These are phyloP conservation scores for Drosophila mauritiana DNA, from an alignment of 1,140 invertebrate genomes.

Conservation along the genomic window DNA sequence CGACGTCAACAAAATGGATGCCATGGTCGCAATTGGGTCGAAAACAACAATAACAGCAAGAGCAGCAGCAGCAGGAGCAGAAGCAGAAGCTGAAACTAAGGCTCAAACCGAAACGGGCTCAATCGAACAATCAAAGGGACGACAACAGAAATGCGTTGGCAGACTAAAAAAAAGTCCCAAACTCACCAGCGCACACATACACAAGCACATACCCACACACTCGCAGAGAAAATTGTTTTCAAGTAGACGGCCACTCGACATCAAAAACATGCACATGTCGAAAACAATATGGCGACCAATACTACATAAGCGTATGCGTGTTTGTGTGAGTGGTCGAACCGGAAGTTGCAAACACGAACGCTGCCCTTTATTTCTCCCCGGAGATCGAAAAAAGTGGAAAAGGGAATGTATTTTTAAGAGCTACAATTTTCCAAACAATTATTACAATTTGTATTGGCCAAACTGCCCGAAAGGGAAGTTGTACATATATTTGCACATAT, in stretches of 20 bases:
- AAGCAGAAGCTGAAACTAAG: conserved; percentile 14
- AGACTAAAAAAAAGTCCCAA: conserved; percentile 15
- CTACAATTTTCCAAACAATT: conserved; percentile 78
- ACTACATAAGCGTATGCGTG: conserved; percentile 14
- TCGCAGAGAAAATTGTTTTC: conserved; percentile 66
- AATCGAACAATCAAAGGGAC: conserved; percentile 43
- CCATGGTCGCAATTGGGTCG: conserved; percentile 62
- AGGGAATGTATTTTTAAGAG: conserved; percentile 72
- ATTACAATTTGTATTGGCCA: conserved; percentile 70
- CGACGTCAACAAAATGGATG: conserved; percentile 78
- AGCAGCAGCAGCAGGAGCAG: not conserved
- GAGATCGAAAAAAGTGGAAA: conserved; percentile 14
- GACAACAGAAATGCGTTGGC: conserved; percentile 28
- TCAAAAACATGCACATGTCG: conserved; percentile 76
- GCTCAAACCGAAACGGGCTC: conserved; percentile 26
- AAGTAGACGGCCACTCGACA: conserved; percentile 75
- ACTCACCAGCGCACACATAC: not conserved
- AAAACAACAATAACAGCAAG: conserved; percentile 41
- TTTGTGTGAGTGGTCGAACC: conserved; percentile 33
- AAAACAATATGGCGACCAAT: conserved; percentile 73
- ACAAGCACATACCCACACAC: conserved; percentile 8
- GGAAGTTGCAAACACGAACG: conserved; percentile 63
- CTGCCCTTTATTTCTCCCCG: conserved; percentile 49
- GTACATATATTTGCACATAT: conserved; percentile 14
- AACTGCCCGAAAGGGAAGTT: conserved; percentile 36